Evolutionary conservation across 2,113 vertebrate species (phyloP).

Genomic region (Ellobius talpinus): DNA sequence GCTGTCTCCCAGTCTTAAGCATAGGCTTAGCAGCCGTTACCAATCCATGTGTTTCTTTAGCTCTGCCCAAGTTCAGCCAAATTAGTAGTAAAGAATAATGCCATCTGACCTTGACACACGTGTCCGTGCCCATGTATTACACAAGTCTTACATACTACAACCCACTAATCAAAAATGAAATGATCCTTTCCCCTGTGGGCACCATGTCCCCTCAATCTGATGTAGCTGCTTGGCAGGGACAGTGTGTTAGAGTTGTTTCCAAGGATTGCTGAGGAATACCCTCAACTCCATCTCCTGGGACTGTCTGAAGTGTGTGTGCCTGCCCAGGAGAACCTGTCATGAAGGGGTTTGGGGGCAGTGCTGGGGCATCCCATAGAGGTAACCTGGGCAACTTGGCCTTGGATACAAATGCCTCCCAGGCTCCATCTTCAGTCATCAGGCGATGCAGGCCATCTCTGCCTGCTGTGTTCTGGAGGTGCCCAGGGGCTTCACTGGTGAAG

Average conservation of each 20-base stretch:
- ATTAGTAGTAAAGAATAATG: neutral
- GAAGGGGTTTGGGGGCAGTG: neutral
- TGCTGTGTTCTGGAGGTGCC: neutral
- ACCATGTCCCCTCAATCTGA: neutral
- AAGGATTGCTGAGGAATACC: neutral
- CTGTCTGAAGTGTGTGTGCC: neutral
- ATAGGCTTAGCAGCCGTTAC: neutral
- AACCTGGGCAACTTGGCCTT: neutral
- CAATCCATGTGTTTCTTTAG: neutral
- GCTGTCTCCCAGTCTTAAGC: neutral
- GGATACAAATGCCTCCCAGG: neutral
- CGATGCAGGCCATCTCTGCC: neutral
- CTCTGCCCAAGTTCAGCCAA: neutral
- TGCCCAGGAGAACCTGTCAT: neutral
- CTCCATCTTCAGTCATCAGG: neutral
- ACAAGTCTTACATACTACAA: neutral
- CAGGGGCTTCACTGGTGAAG: neutral
- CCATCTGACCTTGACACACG: neutral
- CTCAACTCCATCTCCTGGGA: neutral
- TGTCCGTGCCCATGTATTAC: neutral
- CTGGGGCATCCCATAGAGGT: neutral
- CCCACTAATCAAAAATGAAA: neutral
- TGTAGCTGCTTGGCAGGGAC: neutral
- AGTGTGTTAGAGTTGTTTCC: neutral
- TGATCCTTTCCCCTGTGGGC: neutral